Base-by-base conservation (phyloP, 2,113 vertebrate genomes). In the Baryphthengus martii region DNA sequence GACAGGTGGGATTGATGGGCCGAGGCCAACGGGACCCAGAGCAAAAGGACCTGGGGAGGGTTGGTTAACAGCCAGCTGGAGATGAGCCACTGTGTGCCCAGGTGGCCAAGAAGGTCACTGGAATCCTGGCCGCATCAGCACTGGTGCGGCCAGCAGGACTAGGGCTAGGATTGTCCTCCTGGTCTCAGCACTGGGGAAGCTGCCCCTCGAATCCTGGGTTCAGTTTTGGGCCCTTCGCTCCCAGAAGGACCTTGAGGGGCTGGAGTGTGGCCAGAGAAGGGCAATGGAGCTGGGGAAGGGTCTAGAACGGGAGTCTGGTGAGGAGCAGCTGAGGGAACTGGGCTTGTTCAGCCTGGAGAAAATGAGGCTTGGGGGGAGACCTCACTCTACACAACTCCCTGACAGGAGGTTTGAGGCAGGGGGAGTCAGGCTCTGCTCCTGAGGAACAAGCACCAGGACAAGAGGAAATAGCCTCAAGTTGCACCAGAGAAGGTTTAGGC, bases 1-100 rank as follows among this genome's bases (percentile, higher is more conserved):
- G 18, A 17, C 35, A 62, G 55, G 55, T 42, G 56, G 70, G 35
- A 62, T 8, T 17, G 33, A n/a, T 5, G 47, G 40, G 61, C 61
- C 58, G 59, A 39, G 50, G 33, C 16, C 58, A 66, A 0, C 0
- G 6, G 44, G n/a, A 8, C n/a, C n/a, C n/a, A n/a, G n/a, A n/a
- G 13, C 19, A 21, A 55, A 62, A 68, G 40, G 47, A 26, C 23
- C 29, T 40, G 59, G 45, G 13, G 25, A n/a, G 17, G 21, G 67
- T 15, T 53, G 68, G 8, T 40, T 53, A 35, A 2, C 4, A 1
- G 40, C 9, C 9, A 25, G 17, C 24, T 3, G 40, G 50, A 37
- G 23, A 19, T 0, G 0, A 84, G 4, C 8, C 39, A 62, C 25
- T 18, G 47, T 21, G 47, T 50, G 47, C 47, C 67, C 67, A 79